Evolutionary conservation across 1,140 invertebrate species (phyloP).

Genomic region (Centruroides vittatus): DNA sequence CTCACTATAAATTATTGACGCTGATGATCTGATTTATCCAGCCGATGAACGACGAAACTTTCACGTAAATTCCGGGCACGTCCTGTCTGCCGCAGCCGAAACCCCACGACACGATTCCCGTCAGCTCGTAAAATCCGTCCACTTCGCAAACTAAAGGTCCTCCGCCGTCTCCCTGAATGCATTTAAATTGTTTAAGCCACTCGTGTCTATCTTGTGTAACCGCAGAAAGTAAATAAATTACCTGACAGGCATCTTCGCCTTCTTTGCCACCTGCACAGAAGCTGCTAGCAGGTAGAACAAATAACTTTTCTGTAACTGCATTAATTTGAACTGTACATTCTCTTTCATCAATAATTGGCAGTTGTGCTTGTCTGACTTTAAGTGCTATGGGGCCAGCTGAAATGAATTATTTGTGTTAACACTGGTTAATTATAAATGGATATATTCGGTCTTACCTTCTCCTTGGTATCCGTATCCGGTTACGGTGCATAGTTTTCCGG

Average conservation of each 20-base stretch:
- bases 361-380: constrained; percentile 20
- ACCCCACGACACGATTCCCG: constrained; percentile 78
- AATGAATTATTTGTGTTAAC: neutral
- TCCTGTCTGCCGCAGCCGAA: constrained; percentile 76
- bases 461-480: constrained; percentile 89
- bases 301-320: constrained; percentile 81
- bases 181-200: too few species aligned
- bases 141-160: constrained; percentile 72
- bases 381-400: constrained; percentile 11
- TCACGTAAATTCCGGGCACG: constrained; percentile 87
- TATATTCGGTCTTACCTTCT: constrained; percentile 46
- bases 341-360: constrained; percentile 80
- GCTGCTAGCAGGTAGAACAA: constrained; percentile 75
- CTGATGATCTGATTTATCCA: constrained; percentile 95
- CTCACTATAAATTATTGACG: constrained; percentile 49
- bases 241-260: constrained; percentile 83
- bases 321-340: constrained; percentile 85
- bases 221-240: constrained; percentile 25
- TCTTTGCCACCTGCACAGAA: constrained; percentile 84
- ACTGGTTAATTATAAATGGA: neutral
- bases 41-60: constrained; percentile 83
- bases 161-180: constrained; percentile 64
- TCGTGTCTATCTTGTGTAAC: too few species aligned
- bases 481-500: constrained; percentile 73
- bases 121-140: constrained; percentile 79